Evolutionary conservation across 2,797 vertebrate genomes (phyloP).

Genomic region (Onychomys leucogaster): DNA sequence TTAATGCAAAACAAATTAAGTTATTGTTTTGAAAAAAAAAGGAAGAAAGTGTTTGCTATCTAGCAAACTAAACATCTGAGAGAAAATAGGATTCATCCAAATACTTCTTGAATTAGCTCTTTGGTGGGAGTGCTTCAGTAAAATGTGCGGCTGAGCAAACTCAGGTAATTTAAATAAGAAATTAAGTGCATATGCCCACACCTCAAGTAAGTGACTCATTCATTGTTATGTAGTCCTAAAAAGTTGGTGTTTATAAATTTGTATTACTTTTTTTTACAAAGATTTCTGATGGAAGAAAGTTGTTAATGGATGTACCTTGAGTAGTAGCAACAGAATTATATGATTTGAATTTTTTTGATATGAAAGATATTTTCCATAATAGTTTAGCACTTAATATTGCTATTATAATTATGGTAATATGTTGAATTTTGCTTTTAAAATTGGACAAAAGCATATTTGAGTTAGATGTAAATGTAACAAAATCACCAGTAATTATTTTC

Average conservation of each 20-base stretch:
- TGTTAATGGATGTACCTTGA: constrained; percentile 31
- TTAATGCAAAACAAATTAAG: constrained; percentile 12
- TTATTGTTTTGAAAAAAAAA: constrained; percentile 26
- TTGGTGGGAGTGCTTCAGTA: background rate
- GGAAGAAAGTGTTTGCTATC: background rate
- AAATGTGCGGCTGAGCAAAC: background rate
- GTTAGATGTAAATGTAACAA: constrained; percentile 60
- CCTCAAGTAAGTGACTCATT: background rate
- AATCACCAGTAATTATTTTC: constrained; percentile 51
- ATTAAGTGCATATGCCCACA: background rate
- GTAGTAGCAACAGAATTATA: constrained; percentile 40
- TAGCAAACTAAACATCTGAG: constrained; percentile 12
- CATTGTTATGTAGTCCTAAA: constrained; percentile 46
- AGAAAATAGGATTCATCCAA: background rate
- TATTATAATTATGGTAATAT: constrained; percentile 58
- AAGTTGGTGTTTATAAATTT: constrained; percentile 42
- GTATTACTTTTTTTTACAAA: constrained; percentile 5
- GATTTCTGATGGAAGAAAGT: constrained; percentile 54
- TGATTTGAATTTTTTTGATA: constrained; percentile 64
- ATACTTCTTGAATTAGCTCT: background rate
- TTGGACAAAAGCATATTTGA: constrained; percentile 60
- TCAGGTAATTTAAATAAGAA: constrained; percentile 23
- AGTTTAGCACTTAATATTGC: constrained; percentile 53
- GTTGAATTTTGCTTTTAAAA: constrained; percentile 65
- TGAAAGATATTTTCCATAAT: background rate